Evolutionary conservation across 2,888 invertebrate species (phyloP).

Genomic region (Quadroppia sp.): DNA sequence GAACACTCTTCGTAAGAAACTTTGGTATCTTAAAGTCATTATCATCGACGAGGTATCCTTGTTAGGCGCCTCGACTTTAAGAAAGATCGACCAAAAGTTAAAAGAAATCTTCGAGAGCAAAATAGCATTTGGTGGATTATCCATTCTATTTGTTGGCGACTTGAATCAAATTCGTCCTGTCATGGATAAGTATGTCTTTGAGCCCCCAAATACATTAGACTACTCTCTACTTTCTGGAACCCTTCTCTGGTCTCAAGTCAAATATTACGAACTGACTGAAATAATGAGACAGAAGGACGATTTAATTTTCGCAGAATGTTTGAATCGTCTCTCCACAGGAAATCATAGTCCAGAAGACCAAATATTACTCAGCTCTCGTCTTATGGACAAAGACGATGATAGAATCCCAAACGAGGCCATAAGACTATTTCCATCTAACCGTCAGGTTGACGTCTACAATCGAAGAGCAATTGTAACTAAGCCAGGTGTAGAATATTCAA

Average conservation of each 20-base stretch:
- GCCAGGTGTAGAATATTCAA: not conserved
- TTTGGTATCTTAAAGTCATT: conserved; percentile 43
- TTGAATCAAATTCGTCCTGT: conserved; percentile 41
- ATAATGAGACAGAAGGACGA: conserved; percentile 46
- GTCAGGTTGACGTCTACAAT: not conserved
- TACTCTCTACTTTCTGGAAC: not conserved
- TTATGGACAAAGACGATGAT: not conserved
- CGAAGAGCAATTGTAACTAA: not conserved
- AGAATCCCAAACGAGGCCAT: not conserved
- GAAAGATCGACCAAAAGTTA: conserved; percentile 49
- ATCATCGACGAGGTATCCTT: conserved; percentile 48
- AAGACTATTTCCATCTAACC: not conserved
- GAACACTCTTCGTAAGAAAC: conserved; percentile 43
- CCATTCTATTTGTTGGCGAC: conserved; percentile 51
- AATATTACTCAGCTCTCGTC: not conserved
- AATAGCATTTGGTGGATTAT: conserved; percentile 50
- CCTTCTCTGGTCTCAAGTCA: not conserved
- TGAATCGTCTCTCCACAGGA: conserved; percentile 45
- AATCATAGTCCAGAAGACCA: conserved; percentile 5
- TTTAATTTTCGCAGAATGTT: conserved; percentile 42
- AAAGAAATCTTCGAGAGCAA: conserved; percentile 50
- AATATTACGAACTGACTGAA: conserved; percentile 42
- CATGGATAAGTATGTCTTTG: conserved; percentile 32
- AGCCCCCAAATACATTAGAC: not conserved
- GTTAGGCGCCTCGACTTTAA: conserved; percentile 48